phyloP scores from a whole-genome alignment of 2,888 invertebrate genomes.

The Carcina quercana region DNA sequence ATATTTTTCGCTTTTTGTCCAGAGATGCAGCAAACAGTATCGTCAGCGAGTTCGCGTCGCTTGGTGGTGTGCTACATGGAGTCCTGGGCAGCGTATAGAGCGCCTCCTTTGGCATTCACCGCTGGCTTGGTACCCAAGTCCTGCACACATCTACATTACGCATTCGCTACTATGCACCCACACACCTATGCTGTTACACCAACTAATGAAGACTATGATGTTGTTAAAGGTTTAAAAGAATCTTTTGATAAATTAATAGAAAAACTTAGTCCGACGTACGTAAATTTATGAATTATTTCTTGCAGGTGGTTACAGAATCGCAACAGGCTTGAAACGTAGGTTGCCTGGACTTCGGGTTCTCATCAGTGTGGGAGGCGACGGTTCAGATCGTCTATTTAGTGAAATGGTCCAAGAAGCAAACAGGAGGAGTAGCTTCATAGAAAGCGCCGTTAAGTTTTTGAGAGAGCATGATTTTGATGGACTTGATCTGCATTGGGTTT shows the following conservation, averaged over 20 bases:
- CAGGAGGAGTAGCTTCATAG: conserved; percentile 74
- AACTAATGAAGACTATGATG: conserved; percentile 80
- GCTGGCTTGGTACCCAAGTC: conserved; percentile 77
- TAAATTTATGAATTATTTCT: conserved; percentile 2
- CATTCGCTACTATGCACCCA: conserved; percentile 81
- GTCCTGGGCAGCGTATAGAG: conserved; percentile 78
- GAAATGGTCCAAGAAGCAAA: conserved; percentile 74
- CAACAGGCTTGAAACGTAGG: conserved; percentile 78
- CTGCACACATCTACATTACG: conserved; percentile 85
- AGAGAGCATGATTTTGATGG: conserved; percentile 85
- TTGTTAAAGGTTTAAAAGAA: conserved; percentile 76
- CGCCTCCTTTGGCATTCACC: conserved; percentile 78
- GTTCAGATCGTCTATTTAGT: conserved; percentile 75
- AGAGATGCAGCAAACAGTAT: conserved; percentile 59
- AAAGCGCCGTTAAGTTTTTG: conserved; percentile 78
- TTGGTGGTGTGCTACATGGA: conserved; percentile 81
- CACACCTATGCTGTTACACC: conserved; percentile 76
- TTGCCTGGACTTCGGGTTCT: conserved; percentile 81
- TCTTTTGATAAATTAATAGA: not conserved
- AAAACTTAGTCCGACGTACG: not conserved
- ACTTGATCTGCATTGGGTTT: conserved; percentile 86
- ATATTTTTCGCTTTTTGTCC: conserved; percentile 2
- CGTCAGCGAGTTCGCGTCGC: conserved; percentile 34
- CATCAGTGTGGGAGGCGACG: conserved; percentile 83
- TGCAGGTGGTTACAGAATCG: conserved; percentile 82